Evolutionary conservation across 1,140 invertebrate genomes (phyloP), one percentile per base, ranked within the genome.

Genomic region (Drosophila paulistorum): DNA sequence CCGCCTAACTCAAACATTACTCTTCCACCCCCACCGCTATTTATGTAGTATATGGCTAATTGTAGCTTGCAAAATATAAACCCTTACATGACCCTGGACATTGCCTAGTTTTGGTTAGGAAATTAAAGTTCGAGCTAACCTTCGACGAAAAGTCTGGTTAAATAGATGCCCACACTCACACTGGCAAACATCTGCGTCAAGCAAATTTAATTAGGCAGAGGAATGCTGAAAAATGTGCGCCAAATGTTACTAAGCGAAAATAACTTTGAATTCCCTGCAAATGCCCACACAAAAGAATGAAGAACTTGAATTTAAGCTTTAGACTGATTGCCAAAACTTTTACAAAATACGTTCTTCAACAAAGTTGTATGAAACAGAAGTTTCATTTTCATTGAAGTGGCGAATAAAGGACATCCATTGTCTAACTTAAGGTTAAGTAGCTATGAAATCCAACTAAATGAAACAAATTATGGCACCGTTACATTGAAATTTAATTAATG

Each of bases 21-120:
- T 48, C 70, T 5, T 55, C 48, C 39, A 41, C 11, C 62, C 23
- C 60, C 37, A 1, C 30, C 7, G 51, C 39, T 41, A 59, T 35
- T 23, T 23, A 5, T 51, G 17, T 51, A 51, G 45, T 48, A 54
- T 57, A 42, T 30, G 42, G 63, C 77, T 77, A 77, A 72, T 72
- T 71, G 59, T 64, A 65, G 59, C 59, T 59, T 37, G 30, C 57
- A 59, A 59, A 59, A 59, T 59, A 33, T 37, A 59, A 59, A 59
- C 57, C 57, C 57, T 59, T 59, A 59, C 57, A 59, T 59, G 57
- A 59, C 57, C 57, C 57, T 59, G 57, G 57, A 23, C 20, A 51
- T 51, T 51, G 45, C 33, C 57, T 37, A 59, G 35, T 59, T 33
- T 59, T 59, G 57, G 57, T 59, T 37, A 59, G 30, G 7, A 37